These are phyloP conservation scores for Orthosia incerta DNA, from an alignment of 2,888 invertebrate genomes.

Conservation along the genomic window DNA sequence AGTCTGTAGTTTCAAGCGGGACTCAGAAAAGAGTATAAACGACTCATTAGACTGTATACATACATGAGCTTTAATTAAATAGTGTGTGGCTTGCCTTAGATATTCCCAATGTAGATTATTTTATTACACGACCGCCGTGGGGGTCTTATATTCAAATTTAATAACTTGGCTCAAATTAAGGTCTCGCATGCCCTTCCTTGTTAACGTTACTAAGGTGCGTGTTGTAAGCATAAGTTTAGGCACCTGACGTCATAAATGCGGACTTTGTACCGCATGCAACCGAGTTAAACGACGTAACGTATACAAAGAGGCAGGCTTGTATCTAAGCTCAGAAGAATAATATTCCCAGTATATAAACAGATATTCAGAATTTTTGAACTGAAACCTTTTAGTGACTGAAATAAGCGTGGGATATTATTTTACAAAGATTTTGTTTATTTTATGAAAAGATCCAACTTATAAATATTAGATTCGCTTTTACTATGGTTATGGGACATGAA, in stretches of 20 bases:
- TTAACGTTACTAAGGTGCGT: slow-evolving; percentile 75
- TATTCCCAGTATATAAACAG: slow-evolving; percentile 56
- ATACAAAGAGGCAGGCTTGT: slow-evolving; percentile 59
- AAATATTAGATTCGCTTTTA: slow-evolving; percentile 24
- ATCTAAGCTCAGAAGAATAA: slow-evolving; percentile 61
- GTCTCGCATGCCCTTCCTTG: slow-evolving; percentile 70
- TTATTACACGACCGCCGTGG: slow-evolving; percentile 62
- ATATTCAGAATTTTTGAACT: slow-evolving; percentile 49
- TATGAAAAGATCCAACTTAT: not conserved
- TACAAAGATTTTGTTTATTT: slow-evolving; percentile 17
- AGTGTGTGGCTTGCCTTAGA: slow-evolving; percentile 45
- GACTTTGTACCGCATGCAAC: slow-evolving; percentile 54
- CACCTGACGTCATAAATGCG: slow-evolving; percentile 62
- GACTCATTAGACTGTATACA: slow-evolving; percentile 12
- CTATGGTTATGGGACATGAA: slow-evolving; percentile 30
- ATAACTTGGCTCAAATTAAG: slow-evolving; percentile 74
- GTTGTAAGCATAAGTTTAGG: slow-evolving; percentile 70
- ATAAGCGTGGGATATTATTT: slow-evolving; percentile 32
- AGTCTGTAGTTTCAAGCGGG: slow-evolving; percentile 17
- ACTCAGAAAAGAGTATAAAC: slow-evolving; percentile 36
- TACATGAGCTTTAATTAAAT: slow-evolving; percentile 42
- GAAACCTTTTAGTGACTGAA: slow-evolving; percentile 45
- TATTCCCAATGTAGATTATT: slow-evolving; percentile 59
- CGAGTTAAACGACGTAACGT: slow-evolving; percentile 47
- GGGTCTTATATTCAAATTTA: slow-evolving; percentile 75